Evolutionary conservation across 2,797 vertebrate species (phyloP).

Genomic region (Psittacula derbiana): DNA sequence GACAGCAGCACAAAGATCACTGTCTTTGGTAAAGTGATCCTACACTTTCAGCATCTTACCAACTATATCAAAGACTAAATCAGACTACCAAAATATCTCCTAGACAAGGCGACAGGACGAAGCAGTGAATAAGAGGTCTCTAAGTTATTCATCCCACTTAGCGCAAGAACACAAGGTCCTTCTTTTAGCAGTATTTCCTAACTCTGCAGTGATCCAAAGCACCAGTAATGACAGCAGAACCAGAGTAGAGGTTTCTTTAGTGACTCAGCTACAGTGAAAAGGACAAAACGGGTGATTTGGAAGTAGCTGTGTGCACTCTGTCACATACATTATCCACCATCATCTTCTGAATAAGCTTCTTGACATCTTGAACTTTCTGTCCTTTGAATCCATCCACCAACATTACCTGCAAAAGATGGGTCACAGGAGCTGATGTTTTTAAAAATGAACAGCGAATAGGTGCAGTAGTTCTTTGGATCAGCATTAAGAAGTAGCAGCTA

Average conservation of each 20-base stretch:
- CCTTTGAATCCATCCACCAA: slow-evolving; percentile 92
- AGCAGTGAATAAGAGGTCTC: not conserved
- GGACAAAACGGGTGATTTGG: not conserved
- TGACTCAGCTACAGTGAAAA: not conserved
- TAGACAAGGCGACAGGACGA: not conserved
- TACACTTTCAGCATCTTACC: not conserved
- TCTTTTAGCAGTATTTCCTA: not conserved
- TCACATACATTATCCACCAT: slow-evolving; percentile 87
- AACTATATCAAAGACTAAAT: not conserved
- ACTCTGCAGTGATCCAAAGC: not conserved
- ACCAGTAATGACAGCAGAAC: not conserved
- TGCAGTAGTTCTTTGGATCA: not conserved
- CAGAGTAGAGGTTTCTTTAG: not conserved
- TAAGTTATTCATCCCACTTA: not conserved
- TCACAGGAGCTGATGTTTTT: not conserved
- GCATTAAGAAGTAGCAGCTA: not conserved
- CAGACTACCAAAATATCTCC: not conserved
- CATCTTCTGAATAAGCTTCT: slow-evolving; percentile 92
- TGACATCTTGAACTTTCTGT: slow-evolving; percentile 93
- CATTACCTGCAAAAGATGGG: slow-evolving; percentile 84
- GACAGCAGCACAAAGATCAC: not conserved
- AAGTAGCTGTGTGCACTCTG: not conserved
- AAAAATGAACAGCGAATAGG: not conserved
- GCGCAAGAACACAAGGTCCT: not conserved
- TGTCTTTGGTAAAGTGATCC: not conserved